Evolutionary conservation across 2,888 invertebrate genomes (phyloP), one percentile per base, ranked within the genome.

Genomic region (Erebia epiphron): DNA sequence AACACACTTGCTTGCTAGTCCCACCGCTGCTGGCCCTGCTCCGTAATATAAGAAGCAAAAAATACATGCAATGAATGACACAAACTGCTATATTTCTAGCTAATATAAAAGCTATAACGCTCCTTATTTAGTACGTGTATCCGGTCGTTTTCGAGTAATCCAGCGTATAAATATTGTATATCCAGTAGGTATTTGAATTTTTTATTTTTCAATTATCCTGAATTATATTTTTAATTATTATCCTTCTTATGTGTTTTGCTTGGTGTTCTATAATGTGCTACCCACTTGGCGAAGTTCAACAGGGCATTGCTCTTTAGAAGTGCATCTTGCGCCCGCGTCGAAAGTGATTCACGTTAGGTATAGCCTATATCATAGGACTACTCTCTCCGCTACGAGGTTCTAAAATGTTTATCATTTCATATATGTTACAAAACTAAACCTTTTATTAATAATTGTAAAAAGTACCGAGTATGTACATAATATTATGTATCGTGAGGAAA

Each of bases 281-380:
- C 84, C 84, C 84, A 87, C 83, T 89, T 88, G 86, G 83, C 85
- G 89, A 91, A 92, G 91, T 92, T 91, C 91, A 91, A 75, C 86
- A 79, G 91, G 91, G 83, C 91, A 83, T 89, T 92, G 92, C 90
- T 90, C 92, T 91, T 86, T 88, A 86, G 81, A 85, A 84, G 84
- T 82, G 83, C 84, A 82, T 82, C 82, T 78, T 82, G 86, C 86
- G 85, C 82, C 83, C 84, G 88, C 85, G 78, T 79, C 84, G 90
- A 90, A 91, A 91, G 90, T 91, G 90, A 90, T 89, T 89, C 80
- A 79, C 86, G 62, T 62, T 46, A 46, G 61, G 11, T 13, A 26
- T 26, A 26, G 26, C 26, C 26, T 26, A 26, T 26, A 26, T 26
- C 26, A 26, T 4, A 26, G 26, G 26, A 26, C 26, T 26, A 26